Base-by-base conservation (phyloP, 2,888 invertebrate species). In the Hemicrepidius hirtus region DNA sequence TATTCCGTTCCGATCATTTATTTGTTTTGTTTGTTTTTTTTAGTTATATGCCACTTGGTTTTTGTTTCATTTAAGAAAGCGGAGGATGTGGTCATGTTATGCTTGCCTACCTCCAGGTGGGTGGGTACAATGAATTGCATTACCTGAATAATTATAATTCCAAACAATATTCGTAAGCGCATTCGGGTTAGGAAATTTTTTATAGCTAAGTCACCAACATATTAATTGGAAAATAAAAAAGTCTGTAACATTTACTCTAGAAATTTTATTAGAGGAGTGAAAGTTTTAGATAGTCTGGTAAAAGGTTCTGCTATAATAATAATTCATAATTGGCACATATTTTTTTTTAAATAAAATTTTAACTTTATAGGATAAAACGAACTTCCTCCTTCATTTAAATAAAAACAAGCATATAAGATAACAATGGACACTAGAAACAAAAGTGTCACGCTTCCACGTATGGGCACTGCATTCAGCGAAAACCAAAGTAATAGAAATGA, bases 401-500 rank as follows among this genome's bases (percentile, higher is more conserved):
- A 60, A 50, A 53, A 12, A 63, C 28, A 41, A 55, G 16, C 37
- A 41, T 44, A 50, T 16, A 71, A 67, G 66, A 53, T 71, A 62
- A 62, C 50, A 50, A 72, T 68, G 68, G 63, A 66, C 35, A 60
- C 37, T 16, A 60, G 53, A 59, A 71, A 46, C 49, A 74, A 67
- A 69, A 74, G 73, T 20, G 62, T 74, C 32, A 76, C 75, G 40
- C 67, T 78, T 28, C 78, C 78, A 35, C 71, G 73, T 53, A 59
- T 67, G 41, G 71, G 65, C 28, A 44, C 24, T 35, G 16, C 24
- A n/a, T 10, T 13, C 21, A 69, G 55, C 41, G 67, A 68, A 68
- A 59, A 66, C 75, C 83, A 84, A 68, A 83, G 84, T 79, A 80
- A 32, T 41, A 67, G 66, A 6, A 81, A 75, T 80, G 80, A 75